A percentile compares a stretch with the other conserved stretches of the same genome.
Conservation (phyloP, 1,140 invertebrate species). For the Pachypeltis micranthus region DNA sequence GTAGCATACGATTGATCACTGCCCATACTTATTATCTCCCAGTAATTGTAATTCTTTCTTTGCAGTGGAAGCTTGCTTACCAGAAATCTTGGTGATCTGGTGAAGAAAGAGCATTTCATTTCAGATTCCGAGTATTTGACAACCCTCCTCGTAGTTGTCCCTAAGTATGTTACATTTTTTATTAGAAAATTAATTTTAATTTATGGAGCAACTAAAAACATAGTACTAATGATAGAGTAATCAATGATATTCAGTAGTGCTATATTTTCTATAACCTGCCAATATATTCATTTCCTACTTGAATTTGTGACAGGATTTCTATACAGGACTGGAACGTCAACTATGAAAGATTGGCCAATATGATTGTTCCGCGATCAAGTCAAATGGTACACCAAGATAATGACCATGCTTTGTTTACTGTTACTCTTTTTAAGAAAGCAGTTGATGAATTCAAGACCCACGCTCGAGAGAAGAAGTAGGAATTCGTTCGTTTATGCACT, state of each 20-base stretch:
- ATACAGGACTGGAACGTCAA: slow-evolving; percentile 70
- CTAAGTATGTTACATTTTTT: slow-evolving; percentile 56
- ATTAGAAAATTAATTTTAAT: too few relatives aligned
- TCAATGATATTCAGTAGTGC: too few relatives aligned
- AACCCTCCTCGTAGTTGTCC: slow-evolving; percentile 93
- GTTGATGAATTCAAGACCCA: slow-evolving; percentile 95
- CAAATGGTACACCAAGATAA: slow-evolving; percentile 80
- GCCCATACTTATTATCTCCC: too few relatives aligned
- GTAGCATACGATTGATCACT: too few relatives aligned
- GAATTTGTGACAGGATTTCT: neutral
- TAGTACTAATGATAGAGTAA: too few relatives aligned
- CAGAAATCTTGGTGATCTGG: slow-evolving; percentile 88
- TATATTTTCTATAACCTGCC: too few relatives aligned
- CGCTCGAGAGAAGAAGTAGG: slow-evolving; percentile 80
- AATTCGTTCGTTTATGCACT: too few relatives aligned
- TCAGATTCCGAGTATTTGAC: slow-evolving; percentile 95
- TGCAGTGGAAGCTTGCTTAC: slow-evolving; percentile 82
- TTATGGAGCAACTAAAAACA: slow-evolving; percentile 54
- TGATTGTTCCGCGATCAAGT: slow-evolving; percentile 94
- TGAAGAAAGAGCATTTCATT: slow-evolving; percentile 98
- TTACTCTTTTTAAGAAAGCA: slow-evolving; percentile 96
- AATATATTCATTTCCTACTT: too few relatives aligned
- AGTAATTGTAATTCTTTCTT: too few relatives aligned
- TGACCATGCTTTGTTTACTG: slow-evolving; percentile 87
- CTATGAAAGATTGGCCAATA: slow-evolving; percentile 91